Evolutionary conservation across 2,888 invertebrate species (phyloP), one percentile per base, ranked within the genome.

Genomic region (Automeris io): DNA sequence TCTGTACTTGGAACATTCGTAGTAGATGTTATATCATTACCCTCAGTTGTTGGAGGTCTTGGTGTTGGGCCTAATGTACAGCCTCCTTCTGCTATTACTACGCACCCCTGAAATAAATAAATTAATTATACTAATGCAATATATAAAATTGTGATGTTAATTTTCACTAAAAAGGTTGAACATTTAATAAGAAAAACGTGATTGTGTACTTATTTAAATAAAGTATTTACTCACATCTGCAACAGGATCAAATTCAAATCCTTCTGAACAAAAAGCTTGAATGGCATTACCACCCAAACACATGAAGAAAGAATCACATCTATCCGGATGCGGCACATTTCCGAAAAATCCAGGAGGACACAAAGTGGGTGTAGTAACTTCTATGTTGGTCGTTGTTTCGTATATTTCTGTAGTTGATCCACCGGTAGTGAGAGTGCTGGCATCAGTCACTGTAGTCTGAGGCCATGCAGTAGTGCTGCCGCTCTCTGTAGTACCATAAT

Each of bases 301-400:
- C 29, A 29, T 29, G 5, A n/a, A 62, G 41, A 53, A 69, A 3
- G 47, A 42, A 37, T 57, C 44, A 37, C 69, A 69, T 0, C 38
- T 33, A 0, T 49, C 41, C 2, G 59, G 63, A 35, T 67, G 54
- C 1, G 63, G 48, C 0, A 66, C 33, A 12, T 55, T 54, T 1
- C 63, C 63, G 5, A 60, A 52, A 1, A 42, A 32, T 1, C 50
- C 60, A 3, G 52, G 43, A 0, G 55, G 53, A 35, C 62, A 61
- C 1, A 56, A 31, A 2, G 36, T 21, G 12, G 34, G 29, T 2
- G 42, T 38, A 1, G 29, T 29, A 8, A 16, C 8, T 8, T 29
- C 29, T 5, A 29, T 2, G n/a, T 29, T 29, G 5, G 29, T 29
- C 1, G 29, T 29, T 16, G 29, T 16, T 29, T 29, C 29, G 8